Conservation (phyloP, 1,140 invertebrate genomes). For the Panagrolaimus sp. region DNA sequence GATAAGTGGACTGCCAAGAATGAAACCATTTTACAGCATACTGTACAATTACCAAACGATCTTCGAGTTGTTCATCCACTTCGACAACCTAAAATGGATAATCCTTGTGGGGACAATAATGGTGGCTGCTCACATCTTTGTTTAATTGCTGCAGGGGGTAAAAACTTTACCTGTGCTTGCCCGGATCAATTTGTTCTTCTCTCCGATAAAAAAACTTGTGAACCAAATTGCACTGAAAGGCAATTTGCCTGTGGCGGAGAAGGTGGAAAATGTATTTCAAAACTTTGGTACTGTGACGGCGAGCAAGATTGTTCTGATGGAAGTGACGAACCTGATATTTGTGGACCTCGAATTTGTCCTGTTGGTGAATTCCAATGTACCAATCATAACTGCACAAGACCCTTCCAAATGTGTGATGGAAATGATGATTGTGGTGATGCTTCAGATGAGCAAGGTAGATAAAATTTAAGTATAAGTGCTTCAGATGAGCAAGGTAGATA, state of each 20-base stretch:
- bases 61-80: conserved; percentile 68
- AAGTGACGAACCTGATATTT: conserved; percentile 55
- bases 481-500: no score
- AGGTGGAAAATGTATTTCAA: conserved; percentile 92
- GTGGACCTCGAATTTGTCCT: conserved; percentile 61
- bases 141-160: conserved; percentile 73
- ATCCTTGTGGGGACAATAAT: conserved; percentile 85
- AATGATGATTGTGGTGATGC: conserved; percentile 70
- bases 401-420: conserved; percentile 85
- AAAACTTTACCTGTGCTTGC: conserved; percentile 71
- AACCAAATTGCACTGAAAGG: conserved; percentile 86
- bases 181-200: conserved; percentile 84
- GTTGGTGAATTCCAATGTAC: conserved; percentile 86
- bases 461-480: no score
- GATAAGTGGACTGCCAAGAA: conserved; percentile 80
- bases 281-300: conserved; percentile 86
- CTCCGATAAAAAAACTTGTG: conserved; percentile 77
- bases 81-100: conserved; percentile 65
- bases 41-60: conserved; percentile 88
- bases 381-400: conserved; percentile 84
- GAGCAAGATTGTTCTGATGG: conserved; percentile 73
- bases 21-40: conserved; percentile 75
- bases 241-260: conserved; percentile 84
- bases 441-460: conserved; percentile 56
- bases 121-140: conserved; percentile 94